phyloP scores from a whole-genome alignment of 2,797 vertebrate genomes.

The Australoheros facetus region DNA sequence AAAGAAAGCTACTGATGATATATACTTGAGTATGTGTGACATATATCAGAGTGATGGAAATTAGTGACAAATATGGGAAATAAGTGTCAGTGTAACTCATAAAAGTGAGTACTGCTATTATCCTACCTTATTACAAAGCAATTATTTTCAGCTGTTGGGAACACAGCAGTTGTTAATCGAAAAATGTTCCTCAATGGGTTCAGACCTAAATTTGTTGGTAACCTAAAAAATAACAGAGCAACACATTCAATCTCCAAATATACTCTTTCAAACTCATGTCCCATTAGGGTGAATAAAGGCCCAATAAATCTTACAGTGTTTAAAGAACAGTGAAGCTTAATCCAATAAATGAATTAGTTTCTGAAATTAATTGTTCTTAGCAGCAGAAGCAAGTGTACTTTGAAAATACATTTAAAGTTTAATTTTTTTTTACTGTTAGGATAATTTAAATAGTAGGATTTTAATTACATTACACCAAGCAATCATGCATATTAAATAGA shows the following conservation, averaged over 20 bases:
- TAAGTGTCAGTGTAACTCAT: conserved; percentile 30
- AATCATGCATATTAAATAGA: conserved; percentile 84
- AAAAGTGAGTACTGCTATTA: conserved; percentile 26
- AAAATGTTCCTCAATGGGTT: conserved; percentile 58
- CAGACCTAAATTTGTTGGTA: conserved; percentile 57
- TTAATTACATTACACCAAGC: conserved; percentile 85
- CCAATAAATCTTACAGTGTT: conserved; percentile 74
- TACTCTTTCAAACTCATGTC: conserved; percentile 72
- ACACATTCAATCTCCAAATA: conserved; percentile 68
- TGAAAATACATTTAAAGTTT: conserved; percentile 83
- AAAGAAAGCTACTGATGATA: conserved; percentile 59
- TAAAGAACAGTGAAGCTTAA: conserved; percentile 78
- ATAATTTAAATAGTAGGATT: conserved; percentile 83
- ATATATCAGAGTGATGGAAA: conserved; percentile 27
- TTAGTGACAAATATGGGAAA: conserved; percentile 19
- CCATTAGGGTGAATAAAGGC: conserved; percentile 74
- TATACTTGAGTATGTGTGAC: conserved; percentile 9
- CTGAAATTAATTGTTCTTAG: conserved; percentile 80
- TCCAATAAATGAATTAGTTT: conserved; percentile 82
- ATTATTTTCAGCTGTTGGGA: conserved; percentile 44
- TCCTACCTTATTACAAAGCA: conserved; percentile 44
- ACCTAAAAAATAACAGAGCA: conserved; percentile 68
- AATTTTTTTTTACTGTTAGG: conserved; percentile 78
- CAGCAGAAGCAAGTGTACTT: conserved; percentile 80
- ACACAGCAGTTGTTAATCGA: conserved; percentile 56